Percentiles rank a stretch among this genome's conserved stretches.
phyloP scores from a whole-genome alignment of 2,113 vertebrate genomes.

The Osmerus mordax region DNA sequence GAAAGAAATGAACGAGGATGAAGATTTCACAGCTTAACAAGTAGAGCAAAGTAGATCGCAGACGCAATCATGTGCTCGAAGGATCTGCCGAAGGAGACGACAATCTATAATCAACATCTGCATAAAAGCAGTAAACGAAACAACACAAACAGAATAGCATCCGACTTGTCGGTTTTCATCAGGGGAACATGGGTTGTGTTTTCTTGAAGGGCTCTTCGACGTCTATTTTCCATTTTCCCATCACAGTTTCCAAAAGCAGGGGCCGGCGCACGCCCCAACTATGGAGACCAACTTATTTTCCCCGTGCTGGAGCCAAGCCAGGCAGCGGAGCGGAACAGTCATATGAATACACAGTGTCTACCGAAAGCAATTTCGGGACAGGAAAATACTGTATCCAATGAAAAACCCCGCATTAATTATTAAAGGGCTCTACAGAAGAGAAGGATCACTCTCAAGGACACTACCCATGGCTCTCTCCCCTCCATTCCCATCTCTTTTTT shows the following conservation, averaged over 20 bases:
- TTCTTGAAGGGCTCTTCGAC: background rate
- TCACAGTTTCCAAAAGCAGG: background rate
- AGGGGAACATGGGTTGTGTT: too few species aligned
- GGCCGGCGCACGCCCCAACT: background rate
- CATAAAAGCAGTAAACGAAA: too few species aligned
- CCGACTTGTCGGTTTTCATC: too few species aligned
- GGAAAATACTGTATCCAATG: constrained; percentile 11
- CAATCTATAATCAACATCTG: too few species aligned
- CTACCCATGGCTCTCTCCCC: background rate
- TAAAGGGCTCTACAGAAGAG: constrained; percentile 8
- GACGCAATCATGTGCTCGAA: too few species aligned
- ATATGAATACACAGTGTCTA: constrained; percentile 19
- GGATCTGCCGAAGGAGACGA: too few species aligned
- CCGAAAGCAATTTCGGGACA: constrained; percentile 24
- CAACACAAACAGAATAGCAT: too few species aligned
- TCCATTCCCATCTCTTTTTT: background rate
- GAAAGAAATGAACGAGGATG: too few species aligned
- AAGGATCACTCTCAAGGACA: background rate
- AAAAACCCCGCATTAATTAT: constrained; percentile 29
- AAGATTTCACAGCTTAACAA: too few species aligned
- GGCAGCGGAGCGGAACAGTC: constrained; percentile 16
- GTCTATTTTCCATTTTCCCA: background rate
- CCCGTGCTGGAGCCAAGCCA: background rate
- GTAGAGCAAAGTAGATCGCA: too few species aligned
- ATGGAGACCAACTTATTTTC: constrained; percentile 6